Conservation (phyloP, 2,888 invertebrate genomes). For the Melieria omissa region DNA sequence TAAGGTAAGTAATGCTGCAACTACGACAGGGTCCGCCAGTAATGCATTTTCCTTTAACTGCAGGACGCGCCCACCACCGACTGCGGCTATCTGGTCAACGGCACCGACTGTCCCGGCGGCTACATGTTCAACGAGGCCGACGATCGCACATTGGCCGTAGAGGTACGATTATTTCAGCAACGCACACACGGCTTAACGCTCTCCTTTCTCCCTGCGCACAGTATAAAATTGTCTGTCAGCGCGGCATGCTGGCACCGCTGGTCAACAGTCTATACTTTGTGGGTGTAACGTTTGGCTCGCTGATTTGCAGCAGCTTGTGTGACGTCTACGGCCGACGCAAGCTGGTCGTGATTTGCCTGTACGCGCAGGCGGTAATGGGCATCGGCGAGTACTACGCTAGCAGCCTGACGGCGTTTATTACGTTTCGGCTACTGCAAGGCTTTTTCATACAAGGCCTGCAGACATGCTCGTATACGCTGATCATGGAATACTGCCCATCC, state of each 20-base stretch:
- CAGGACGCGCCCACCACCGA: too few species aligned
- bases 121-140: slow-evolving; percentile 52
- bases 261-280: slow-evolving; percentile 63
- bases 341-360: slow-evolving; percentile 65
- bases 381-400: slow-evolving; percentile 50
- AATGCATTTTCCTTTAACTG: too few species aligned
- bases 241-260: slow-evolving; percentile 57
- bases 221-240: slow-evolving; percentile 66
- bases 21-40: too few species aligned
- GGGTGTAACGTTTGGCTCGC: slow-evolving; percentile 66
- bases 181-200: background rate
- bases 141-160: slow-evolving; percentile 45
- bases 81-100: too few species aligned
- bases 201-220: slow-evolving; percentile 22
- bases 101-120: slow-evolving; percentile 48
- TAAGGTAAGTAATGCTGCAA: slow-evolving; percentile 59
- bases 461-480: slow-evolving; percentile 68
- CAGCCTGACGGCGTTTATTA: slow-evolving; percentile 62
- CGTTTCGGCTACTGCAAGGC: slow-evolving; percentile 65
- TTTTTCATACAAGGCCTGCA: slow-evolving; percentile 69
- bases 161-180: slow-evolving; percentile 38
- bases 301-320: slow-evolving; percentile 63
- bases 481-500: slow-evolving; percentile 68
- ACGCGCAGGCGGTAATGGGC: slow-evolving; percentile 61
- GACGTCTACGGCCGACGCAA: slow-evolving; percentile 67